Base-by-base conservation (phyloP, 2,888 invertebrate genomes). In the Chaitophorus viminalis region DNA sequence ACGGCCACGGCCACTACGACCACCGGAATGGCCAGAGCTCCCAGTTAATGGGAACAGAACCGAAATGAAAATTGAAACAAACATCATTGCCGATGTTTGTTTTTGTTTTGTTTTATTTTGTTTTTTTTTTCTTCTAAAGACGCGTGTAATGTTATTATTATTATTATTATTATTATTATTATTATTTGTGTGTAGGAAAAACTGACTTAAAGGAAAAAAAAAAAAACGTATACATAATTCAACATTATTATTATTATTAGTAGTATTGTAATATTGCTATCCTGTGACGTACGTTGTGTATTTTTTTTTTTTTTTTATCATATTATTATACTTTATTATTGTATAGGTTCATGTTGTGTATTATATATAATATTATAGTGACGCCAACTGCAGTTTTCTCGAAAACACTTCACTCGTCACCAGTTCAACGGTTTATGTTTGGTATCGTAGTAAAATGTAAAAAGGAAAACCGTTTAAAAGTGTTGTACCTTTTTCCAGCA, bases 1-100 rank as follows among this genome's bases (percentile, higher is more conserved):
- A 21, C 84, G 46, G 74, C 84, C 54, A 60, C 31, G 25, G 39
- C 65, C 36, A 31, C 68, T 17, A 86, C 78, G 70, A 84, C 77
- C 11, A 39, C 85, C 39, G 39, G 65, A 29, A 68, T 60, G 76
- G 76, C 76, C 46, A 84, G 68, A 31, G 84, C 84, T 65, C 84
- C 84, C 46, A 76, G 76, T 77, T 76, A 84, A 29, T 68, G 84
- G 18, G 29, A 25, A 11, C 36, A n/a, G 75, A 18, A 25, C 9
- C 39, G 39, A 8, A 39, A 39, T 8, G 39, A 39, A 39, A 39
- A 8, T 39, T 8, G 5, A 39, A 39, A 8, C 3, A 39, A 39
- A 39, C 9, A 0, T 5, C 39, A 9, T 8, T 5, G 54, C 11
- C 25, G 29, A 5, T n/a, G 6, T 33, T 25, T 78, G n/a, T n/a